Conservation (phyloP, 2,113 vertebrate species). For the Anseranas semipalmata region DNA sequence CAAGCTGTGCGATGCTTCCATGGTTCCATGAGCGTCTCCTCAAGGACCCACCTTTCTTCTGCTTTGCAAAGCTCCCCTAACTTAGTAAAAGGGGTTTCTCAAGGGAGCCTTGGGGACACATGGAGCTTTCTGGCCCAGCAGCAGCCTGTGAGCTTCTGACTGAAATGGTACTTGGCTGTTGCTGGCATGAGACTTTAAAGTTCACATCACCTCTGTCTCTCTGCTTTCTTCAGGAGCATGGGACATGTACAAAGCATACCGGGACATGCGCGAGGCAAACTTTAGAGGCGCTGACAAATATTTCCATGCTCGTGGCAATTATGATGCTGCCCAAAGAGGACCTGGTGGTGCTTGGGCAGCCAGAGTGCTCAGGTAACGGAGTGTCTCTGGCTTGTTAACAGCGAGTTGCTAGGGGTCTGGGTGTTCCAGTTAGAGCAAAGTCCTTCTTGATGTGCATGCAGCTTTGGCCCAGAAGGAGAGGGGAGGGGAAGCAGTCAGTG, state of each 20-base stretch:
- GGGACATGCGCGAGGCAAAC: conserved; percentile 34
- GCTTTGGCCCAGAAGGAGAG: not conserved
- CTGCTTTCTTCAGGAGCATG: not conserved
- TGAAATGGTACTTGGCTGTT: not conserved
- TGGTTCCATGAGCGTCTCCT: not conserved
- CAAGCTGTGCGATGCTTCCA: not conserved
- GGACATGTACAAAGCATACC: conserved; percentile 49
- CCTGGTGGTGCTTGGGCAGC: conserved; percentile 57
- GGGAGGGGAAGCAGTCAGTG: not conserved
- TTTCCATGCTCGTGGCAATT: conserved; percentile 68
- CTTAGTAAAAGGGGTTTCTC: not conserved
- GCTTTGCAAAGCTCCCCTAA: not conserved
- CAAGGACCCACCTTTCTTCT: not conserved
- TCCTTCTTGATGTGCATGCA: not conserved
- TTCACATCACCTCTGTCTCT: not conserved
- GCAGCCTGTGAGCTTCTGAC: not conserved
- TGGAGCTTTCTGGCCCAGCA: not conserved
- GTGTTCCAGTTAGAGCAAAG: not conserved
- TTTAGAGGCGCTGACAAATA: conserved; percentile 29
- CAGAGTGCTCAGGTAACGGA: conserved; percentile 33
- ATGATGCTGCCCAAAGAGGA: conserved; percentile 46
- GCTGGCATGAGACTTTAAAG: not conserved
- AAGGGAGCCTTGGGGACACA: not conserved
- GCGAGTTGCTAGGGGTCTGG: not conserved
- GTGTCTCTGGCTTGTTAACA: not conserved